phyloP scores from a whole-genome alignment of 2,797 vertebrate species.

The Babyrousa celebensis region DNA sequence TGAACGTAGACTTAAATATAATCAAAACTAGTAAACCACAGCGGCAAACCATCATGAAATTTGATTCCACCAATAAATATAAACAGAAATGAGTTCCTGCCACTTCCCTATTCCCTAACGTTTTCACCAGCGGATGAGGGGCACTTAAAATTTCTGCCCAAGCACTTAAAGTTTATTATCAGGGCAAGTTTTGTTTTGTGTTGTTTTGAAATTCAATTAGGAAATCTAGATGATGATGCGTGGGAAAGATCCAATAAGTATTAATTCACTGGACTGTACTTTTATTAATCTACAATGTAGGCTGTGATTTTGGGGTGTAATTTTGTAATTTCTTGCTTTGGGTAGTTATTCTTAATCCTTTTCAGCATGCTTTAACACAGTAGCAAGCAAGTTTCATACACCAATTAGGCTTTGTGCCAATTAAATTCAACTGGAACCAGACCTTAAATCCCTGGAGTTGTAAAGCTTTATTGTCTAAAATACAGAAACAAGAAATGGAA shows the following conservation, averaged over 20 bases:
- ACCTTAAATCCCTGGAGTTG: constrained; percentile 33
- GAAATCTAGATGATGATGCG: constrained; percentile 40
- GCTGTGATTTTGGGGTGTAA: constrained; percentile 8
- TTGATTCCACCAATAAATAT: constrained; percentile 54
- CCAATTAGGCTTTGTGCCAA: constrained; percentile 47
- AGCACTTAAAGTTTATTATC: constrained; percentile 46
- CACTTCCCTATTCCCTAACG: neutral
- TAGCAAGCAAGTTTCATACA: constrained; percentile 26
- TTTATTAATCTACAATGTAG: constrained; percentile 11
- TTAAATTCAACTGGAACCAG: constrained; percentile 67
- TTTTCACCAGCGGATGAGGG: constrained; percentile 31
- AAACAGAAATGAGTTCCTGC: constrained; percentile 61
- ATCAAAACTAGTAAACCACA: constrained; percentile 49
- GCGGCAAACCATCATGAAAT: constrained; percentile 37
- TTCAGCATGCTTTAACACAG: constrained; percentile 17
- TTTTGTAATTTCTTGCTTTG: constrained; percentile 59
- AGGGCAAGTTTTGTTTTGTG: constrained; percentile 21
- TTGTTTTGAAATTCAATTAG: constrained; percentile 12
- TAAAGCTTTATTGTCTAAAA: constrained; percentile 61
- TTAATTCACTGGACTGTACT: constrained; percentile 33
- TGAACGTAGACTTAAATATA: neutral
- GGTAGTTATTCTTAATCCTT: constrained; percentile 30
- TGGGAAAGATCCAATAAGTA: constrained; percentile 12
- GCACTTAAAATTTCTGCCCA: constrained; percentile 51
- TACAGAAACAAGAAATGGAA: constrained; percentile 53